Evolutionary conservation across 2,797 vertebrate genomes (phyloP), one percentile per base, ranked within the genome.

Genomic region (Threskiornis aethiopicus): DNA sequence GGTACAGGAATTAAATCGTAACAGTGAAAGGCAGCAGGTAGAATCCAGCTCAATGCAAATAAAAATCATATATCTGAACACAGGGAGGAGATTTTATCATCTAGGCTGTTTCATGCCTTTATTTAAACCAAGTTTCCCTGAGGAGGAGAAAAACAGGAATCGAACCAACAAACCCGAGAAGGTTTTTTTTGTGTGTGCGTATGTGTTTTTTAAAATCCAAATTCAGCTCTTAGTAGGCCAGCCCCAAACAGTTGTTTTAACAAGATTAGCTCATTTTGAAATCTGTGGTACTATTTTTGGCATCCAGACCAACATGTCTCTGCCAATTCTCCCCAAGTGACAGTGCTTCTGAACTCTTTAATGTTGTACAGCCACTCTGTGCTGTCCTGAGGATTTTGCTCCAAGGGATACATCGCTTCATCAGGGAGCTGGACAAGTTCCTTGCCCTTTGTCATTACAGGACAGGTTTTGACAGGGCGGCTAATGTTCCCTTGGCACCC

Each of bases 261-360:
- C 46, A 85, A 69, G 84, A 93, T 84, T 66, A 91, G 72, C 29
- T 76, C 51, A 76, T 84, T 92, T 93, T 16, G 10, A 87, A 97
- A 91, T 44, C 55, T 66, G 46, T 69, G 66, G 47, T 73, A 77
- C 42, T 75, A 72, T 91, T 79, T 94, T 54, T 78, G 80, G 73
- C 84, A 89, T 87, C 54, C 16, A 85, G 84, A 77, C 57, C 49
- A 91, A 79, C 19, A 24, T 10, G 33, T 35, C 47, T 73, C 44
- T 73, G 91, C 72, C 87, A 89, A 0, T 72, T 87, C 46, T 89
- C 41, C 78, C 69, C 70, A 52, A 46, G n/a, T 62, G 59, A 83
- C 51, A 46, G 64, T 59, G 42, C 52, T 84, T 65, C 49, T 51
- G 79, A 90, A 70, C 69, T 59, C 70, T 81, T 37, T 33, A 28